Base-by-base conservation (phyloP, 2,888 invertebrate species). In the Pegoplata infirma region DNA sequence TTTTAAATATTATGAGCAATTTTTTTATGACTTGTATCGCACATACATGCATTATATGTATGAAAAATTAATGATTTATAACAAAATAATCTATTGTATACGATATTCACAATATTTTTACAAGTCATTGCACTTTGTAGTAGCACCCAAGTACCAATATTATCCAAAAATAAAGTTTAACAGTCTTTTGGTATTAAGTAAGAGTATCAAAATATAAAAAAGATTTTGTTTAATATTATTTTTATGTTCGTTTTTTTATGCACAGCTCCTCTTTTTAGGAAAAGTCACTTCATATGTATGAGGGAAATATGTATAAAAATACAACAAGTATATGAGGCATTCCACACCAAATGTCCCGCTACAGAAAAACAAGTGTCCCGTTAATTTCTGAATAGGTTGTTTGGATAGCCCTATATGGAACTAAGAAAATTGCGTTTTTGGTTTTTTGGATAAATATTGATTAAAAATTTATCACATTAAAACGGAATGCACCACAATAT, bases 31-130 rank as follows among this genome's bases (percentile, higher is more conserved):
- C 8, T 10, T 32, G 8, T n/a, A n/a, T n/a, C n/a, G n/a, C n/a
- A n/a, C n/a, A n/a, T n/a, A n/a, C n/a, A n/a, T n/a, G n/a, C n/a
- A n/a, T 32, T 32, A 32, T 32, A 32, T 10, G 2, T 28, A 63
- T 51, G 44, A 58, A 67, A 72, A 79, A 72, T 79, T 76, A 79
- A 79, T 79, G 79, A 75, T 79, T 75, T 71, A 75, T 75, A 66
- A 67, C 64, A 61, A 66, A 75, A 67, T 61, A 74, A 69, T 78
- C 51, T 69, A 56, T 25, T 47, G 58, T 23, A 58, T 53, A n/a
- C n/a, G n/a, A 8, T 36, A 67, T 61, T 40, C 58, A 46, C 71
- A 46, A n/a, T 55, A 67, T 73, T 28, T 55, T 76, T 14, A 67
- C 76, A 72, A 79, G 71, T 76, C 79, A 79, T 79, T 71, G 79